Evolutionary conservation across 2,888 invertebrate species (phyloP), one percentile per base, ranked within the genome.

Genomic region (Sabellastarte sp.): DNA sequence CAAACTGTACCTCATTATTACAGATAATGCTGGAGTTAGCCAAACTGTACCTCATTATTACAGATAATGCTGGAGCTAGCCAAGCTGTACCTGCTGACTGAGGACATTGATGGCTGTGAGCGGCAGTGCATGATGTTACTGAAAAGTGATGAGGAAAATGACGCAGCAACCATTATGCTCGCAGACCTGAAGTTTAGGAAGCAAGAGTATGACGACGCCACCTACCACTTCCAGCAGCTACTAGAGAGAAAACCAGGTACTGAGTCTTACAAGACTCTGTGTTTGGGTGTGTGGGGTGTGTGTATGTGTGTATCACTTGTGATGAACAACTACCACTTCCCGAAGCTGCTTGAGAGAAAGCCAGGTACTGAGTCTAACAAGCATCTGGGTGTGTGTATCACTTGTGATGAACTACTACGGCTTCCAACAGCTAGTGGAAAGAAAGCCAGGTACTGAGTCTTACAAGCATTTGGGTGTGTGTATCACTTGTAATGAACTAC

Each of bases 91-190:
- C 73, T 85, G 68, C 72, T 75, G 15, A 80, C 82, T 31, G 93
- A 92, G 76, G 90, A 93, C 76, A 87, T 94, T 70, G 93, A 94
- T 67, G 88, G 90, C 71, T 97, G 96, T 81, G 91, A 94, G 73
- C 90, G 92, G 76, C 91, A 91, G 0, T 95, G 96, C 77, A 88
- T 90, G 59, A 88, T 90, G 10, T 87, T 97, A 31, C 85, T 97
- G 58, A 90, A 90, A 74, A 87, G 91, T 1, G 94, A 96, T 79
- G 89, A 91, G 1, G 92, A 93, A 74, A 94, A 95, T 82, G 95
- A 96, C 81, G 89, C 91, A 0, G 96, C 97, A 0, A 93, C 93
- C 0, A 91, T 98, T 52, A 93, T 97, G 91, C 91, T 97, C 90
- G 97, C 97, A 0, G 97, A 98, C 84, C 87, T 97, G 41, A 93